Conservation (phyloP, 2,113 vertebrate genomes). For the Saccopteryx leptura region DNA sequence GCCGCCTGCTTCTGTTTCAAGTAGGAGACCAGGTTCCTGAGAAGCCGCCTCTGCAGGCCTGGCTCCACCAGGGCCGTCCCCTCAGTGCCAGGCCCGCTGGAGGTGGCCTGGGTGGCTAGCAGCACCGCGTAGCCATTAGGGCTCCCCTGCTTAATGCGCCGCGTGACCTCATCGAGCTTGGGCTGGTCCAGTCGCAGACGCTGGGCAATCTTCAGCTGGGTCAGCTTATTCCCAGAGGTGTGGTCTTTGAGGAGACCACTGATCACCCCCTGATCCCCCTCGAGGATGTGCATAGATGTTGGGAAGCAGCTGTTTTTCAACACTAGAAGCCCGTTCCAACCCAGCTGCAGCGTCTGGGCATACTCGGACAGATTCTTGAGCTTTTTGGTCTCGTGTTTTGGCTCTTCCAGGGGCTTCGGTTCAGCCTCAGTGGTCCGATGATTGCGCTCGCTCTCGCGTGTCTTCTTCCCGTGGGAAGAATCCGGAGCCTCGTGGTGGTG, state of each 20-base stretch:
- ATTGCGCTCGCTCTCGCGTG: constrained; percentile 92
- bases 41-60: constrained; percentile 96
- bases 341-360: constrained; percentile 93
- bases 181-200: constrained; percentile 98
- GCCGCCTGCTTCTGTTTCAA: constrained; percentile 99
- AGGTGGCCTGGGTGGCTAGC: constrained; percentile 94
- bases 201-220: constrained; percentile 98
- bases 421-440: constrained; percentile 91
- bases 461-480: constrained; percentile 87
- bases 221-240: constrained; percentile 89
- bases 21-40: constrained; percentile 99
- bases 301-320: constrained; percentile 99
- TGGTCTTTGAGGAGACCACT: constrained; percentile 93
- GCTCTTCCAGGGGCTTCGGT: constrained; percentile 87
- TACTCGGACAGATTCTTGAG: constrained; percentile 94
- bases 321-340: constrained; percentile 97
- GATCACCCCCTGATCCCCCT: constrained; percentile 95
- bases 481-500: constrained; percentile 85
- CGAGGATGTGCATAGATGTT: constrained; percentile 96
- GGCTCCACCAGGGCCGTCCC: constrained; percentile 91
- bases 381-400: constrained; percentile 89
- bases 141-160: constrained; percentile 95
- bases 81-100: constrained; percentile 86
- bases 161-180: constrained; percentile 97
- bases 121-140: constrained; percentile 96